Percentiles rank a stretch among this genome's conserved stretches.
Conservation (phyloP, 2,888 invertebrate species). For the Drosophila diplacantha region DNA sequence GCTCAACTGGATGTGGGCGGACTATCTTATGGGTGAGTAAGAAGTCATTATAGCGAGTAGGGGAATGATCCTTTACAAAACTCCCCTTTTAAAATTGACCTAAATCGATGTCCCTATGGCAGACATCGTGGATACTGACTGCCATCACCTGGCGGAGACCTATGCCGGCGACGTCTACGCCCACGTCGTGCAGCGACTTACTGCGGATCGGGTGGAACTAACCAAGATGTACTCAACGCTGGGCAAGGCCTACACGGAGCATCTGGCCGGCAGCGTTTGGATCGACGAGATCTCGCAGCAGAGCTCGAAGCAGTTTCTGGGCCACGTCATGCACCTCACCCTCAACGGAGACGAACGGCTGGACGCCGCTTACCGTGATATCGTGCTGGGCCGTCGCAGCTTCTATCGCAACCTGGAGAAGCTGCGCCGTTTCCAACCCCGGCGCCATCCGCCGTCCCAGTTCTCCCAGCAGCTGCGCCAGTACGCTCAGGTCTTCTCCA, state of each 20-base stretch:
- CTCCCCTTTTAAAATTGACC: no score
- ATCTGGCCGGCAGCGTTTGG: slow-evolving; percentile 68
- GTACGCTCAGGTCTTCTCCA: slow-evolving; percentile 63
- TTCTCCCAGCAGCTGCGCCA: slow-evolving; percentile 49
- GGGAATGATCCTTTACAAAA: not conserved
- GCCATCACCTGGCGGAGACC: slow-evolving; percentile 62
- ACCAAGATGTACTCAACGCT: slow-evolving; percentile 71
- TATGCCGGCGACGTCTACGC: slow-evolving; percentile 70
- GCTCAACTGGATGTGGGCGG: slow-evolving; percentile 75
- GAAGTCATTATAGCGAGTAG: not conserved
- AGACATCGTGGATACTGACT: slow-evolving; percentile 69
- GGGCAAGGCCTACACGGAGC: slow-evolving; percentile 67
- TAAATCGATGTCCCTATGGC: not conserved
- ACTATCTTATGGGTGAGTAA: slow-evolving; percentile 74
- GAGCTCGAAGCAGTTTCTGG: slow-evolving; percentile 70
- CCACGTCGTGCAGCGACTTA: slow-evolving; percentile 68
- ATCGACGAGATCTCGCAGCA: slow-evolving; percentile 75
- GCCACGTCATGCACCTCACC: slow-evolving; percentile 70
- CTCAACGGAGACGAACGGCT: slow-evolving; percentile 72
- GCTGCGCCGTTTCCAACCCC: slow-evolving; percentile 62
- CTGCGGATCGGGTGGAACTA: slow-evolving; percentile 67
- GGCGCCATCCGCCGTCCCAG: slow-evolving; percentile 25
- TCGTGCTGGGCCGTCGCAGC: slow-evolving; percentile 68
- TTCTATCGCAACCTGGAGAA: slow-evolving; percentile 76
- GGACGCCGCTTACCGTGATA: slow-evolving; percentile 60